These are phyloP conservation scores for Bombus haemorrhoidalis DNA, from an alignment of 1,140 invertebrate species.

Conservation along the genomic window DNA sequence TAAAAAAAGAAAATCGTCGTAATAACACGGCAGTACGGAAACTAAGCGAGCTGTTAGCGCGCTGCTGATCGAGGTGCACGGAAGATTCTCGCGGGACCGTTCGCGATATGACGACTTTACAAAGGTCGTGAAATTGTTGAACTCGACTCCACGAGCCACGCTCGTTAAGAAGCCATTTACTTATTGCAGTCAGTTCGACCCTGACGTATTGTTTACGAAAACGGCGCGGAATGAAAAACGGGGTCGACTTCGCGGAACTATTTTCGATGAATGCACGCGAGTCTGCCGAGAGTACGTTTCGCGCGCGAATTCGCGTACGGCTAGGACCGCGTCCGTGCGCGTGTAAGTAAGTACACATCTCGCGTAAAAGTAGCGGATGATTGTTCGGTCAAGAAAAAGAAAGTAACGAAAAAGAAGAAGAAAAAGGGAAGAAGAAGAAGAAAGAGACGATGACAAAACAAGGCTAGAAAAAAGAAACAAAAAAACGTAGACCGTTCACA, in stretches of 20 bases:
- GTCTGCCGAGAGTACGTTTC: background rate
- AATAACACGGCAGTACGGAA: too few species aligned
- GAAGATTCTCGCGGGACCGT: background rate
- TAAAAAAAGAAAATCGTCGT: background rate
- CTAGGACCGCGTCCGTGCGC: background rate
- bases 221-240: slow-evolving; percentile 2
- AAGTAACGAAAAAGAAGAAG: background rate
- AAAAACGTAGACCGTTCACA: background rate
- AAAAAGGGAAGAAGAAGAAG: background rate
- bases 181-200: slow-evolving; percentile 44
- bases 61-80: background rate
- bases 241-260: slow-evolving; percentile 28
- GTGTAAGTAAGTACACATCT: background rate
- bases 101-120: background rate
- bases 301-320: background rate
- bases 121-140: slow-evolving; percentile 13
- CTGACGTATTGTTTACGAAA: slow-evolving; percentile 37
- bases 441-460: background rate
- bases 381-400: background rate
- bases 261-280: slow-evolving; percentile 3
- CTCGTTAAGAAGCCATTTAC: slow-evolving; percentile 39
- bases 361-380: slow-evolving; percentile 21
- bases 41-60: too few species aligned
- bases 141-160: background rate
- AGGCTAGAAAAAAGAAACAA: background rate